phyloP scores from a whole-genome alignment of 1,140 invertebrate species.

The Chelonus insularis region DNA sequence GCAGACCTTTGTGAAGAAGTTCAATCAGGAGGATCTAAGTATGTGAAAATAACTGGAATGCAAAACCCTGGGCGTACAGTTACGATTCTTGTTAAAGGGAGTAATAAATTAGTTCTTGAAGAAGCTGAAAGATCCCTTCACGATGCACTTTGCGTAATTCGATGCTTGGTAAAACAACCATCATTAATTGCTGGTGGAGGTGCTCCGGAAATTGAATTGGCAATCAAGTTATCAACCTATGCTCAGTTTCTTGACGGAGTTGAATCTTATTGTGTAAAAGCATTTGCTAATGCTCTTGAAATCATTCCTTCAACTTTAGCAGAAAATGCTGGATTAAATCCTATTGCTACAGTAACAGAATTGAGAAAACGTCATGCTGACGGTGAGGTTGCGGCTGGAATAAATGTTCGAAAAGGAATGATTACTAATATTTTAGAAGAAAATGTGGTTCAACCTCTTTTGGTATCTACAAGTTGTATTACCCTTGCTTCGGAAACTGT shows the following conservation, averaged over 20 bases:
- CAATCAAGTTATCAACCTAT: slow-evolving; percentile 79
- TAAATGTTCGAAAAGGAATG: slow-evolving; percentile 94
- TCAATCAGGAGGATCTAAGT: slow-evolving; percentile 84
- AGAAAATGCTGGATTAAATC: slow-evolving; percentile 99
- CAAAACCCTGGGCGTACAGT: slow-evolving; percentile 88
- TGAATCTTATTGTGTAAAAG: slow-evolving; percentile 92
- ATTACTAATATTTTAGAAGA: slow-evolving; percentile 97
- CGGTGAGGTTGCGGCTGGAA: slow-evolving; percentile 82
- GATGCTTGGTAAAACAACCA: slow-evolving; percentile 93
- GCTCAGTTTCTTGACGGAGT: slow-evolving; percentile 86
- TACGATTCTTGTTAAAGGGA: slow-evolving; percentile 91
- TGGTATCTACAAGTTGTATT: slow-evolving; percentile 93
- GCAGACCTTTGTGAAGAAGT: slow-evolving; percentile 97
- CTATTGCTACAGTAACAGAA: slow-evolving; percentile 97
- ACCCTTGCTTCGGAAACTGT: slow-evolving; percentile 96
- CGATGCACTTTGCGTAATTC: slow-evolving; percentile 96
- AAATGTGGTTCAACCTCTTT: slow-evolving; percentile 95
- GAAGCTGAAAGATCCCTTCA: slow-evolving; percentile 96
- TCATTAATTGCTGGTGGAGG: slow-evolving; percentile 94
- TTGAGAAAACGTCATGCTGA: slow-evolving; percentile 91
- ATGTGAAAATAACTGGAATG: slow-evolving; percentile 94
- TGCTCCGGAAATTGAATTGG: slow-evolving; percentile 94
- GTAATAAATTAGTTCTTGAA: slow-evolving; percentile 95
- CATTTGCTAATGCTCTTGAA: slow-evolving; percentile 95
- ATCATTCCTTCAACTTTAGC: slow-evolving; percentile 94